Evolutionary conservation across 2,888 invertebrate genomes (phyloP), one percentile per base, ranked within the genome.

Genomic region (Cactoblastis cactorum): DNA sequence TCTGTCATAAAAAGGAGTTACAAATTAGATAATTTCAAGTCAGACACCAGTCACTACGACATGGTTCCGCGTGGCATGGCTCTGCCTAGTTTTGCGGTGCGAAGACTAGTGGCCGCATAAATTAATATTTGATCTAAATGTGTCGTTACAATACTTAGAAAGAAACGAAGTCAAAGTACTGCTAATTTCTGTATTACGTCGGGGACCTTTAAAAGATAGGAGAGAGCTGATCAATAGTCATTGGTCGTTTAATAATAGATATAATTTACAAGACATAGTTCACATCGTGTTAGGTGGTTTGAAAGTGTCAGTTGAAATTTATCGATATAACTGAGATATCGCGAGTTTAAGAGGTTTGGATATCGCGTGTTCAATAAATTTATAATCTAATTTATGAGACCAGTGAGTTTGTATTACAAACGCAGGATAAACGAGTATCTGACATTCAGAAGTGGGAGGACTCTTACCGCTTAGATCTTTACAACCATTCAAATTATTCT

Each of bases 331-430:
- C 35, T 14, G 35, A 35, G 33, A 33, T 33, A 39, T 39, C 19
- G 39, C 12, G 12, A 12, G 19, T n/a, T 19, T 39, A 38, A 39
- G 19, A n/a, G 9, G 18, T 3, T 39, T 17, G 18, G 39, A 19
- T 18, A 39, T 39, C 39, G 39, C 39, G 12, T 22, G 39, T n/a
- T 39, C 19, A 19, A 39, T 39, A 39, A 39, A 39, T 6, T 19
- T n/a, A n/a, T n/a, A n/a, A 19, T 9, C 4, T 19, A 39, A 39
- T 19, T 39, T 19, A n/a, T 18, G 19, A 19, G 19, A 6, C 15
- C 12, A 35, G 28, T 28, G 28, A 28, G 35, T 35, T 35, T 15
- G 11, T 34, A 5, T 15, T 15, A 15, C 12, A 15, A 15, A 35
- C 9, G 28, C 28, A 9, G 28, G 9, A 28, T 28, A 9, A 28